phyloP scores from a whole-genome alignment of 2,797 vertebrate genomes.

The Coendou prehensilis region DNA sequence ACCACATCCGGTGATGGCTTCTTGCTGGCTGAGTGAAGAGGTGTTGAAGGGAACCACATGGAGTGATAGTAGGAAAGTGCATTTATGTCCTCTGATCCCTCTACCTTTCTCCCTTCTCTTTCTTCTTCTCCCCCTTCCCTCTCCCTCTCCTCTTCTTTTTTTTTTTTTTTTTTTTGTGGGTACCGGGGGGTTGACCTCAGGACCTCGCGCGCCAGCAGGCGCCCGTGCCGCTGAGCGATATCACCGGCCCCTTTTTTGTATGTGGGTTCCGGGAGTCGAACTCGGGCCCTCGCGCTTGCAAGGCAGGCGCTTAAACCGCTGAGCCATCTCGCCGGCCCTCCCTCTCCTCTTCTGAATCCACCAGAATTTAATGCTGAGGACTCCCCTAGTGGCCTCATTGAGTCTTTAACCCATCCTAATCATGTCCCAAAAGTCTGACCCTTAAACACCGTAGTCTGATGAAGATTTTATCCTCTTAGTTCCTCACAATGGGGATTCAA shows the following conservation, averaged over 20 bases:
- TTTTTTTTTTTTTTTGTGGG: too few species aligned
- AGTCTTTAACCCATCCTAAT: neutral
- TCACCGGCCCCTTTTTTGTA: too few species aligned
- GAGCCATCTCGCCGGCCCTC: too few species aligned
- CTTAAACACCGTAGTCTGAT: neutral
- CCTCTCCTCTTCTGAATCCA: neutral
- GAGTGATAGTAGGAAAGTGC: neutral
- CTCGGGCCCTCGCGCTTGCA: too few species aligned
- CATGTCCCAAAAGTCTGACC: accelerated
- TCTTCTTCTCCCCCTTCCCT: neutral
- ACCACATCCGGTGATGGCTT: neutral
- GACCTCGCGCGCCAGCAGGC: too few species aligned
- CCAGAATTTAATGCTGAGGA: neutral
- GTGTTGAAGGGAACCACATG: too few species aligned
- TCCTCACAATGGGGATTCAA: neutral
- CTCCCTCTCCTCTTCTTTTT: neutral
- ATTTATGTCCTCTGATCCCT: neutral
- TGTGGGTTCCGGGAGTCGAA: too few species aligned
- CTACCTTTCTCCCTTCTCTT: neutral
- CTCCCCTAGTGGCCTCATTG: too few species aligned
- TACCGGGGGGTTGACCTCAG: too few species aligned
- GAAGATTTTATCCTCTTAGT: neutral
- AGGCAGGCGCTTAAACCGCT: too few species aligned
- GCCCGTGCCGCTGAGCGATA: too few species aligned
- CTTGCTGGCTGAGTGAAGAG: too few species aligned